Evolutionary conservation across 2,888 invertebrate species (phyloP), one percentile per base, ranked within the genome.

Genomic region (Gymnocheta viridis): DNA sequence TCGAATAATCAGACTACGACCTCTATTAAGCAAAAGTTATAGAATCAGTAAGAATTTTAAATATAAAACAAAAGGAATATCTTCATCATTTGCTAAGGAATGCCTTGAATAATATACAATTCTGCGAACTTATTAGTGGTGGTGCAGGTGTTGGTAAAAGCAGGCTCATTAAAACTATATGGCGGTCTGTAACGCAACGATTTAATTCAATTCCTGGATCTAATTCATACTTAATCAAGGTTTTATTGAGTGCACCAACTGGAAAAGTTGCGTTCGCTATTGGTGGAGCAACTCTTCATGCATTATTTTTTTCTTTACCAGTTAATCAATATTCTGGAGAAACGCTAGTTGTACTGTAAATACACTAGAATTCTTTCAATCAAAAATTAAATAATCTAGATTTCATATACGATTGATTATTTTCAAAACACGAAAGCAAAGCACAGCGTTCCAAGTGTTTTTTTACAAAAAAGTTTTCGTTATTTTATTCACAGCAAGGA

Each of bases 101-200:
- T 62, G 22, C 73, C 2, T 24, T 62, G 6, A 64, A 56, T 7
- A 69, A 78, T 12, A 14, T n/a, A n/a, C n/a, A n/a, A n/a, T n/a
- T n/a, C n/a, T n/a, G n/a, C n/a, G n/a, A n/a, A n/a, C 84, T 80
- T 76, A 66, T 82, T 4, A 82, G 85, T 41, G 73, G 85, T 1
- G 85, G 82, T 10, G 78, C 82, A 10, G 83, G 82, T 3, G 86
- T 86, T n/a, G 72, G 64, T 0, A 80, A 80, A 29, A 80, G 72
- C 12, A 27, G 49, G 9, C 35, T 72, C 2, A 72, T 80, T 14
- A 56, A 29, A 47, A 19, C 72, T 2, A 79, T 79, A 22, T 79
- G 72, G 19, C 79, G 72, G n/a, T 64, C 79, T 9, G 44, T 80
- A 5, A 80, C 58, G 2, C 2, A 58, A 19, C 41, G 76, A 19